phyloP scores from a whole-genome alignment of 2,797 vertebrate genomes.

The Buphagus erythrorhynchus region DNA sequence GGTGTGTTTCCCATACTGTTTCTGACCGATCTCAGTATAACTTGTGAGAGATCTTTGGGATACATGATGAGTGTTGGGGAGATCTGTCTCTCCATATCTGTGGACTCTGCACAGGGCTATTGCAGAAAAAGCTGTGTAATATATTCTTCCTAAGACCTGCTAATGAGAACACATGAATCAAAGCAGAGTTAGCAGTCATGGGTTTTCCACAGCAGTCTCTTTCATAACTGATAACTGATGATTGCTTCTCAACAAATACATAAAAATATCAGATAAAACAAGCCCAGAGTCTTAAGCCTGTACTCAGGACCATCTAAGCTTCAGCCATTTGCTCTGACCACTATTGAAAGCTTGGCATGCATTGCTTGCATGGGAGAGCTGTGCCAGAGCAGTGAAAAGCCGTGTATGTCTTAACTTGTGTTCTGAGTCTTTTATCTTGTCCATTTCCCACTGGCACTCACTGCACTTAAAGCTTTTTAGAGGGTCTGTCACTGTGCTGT shows the following conservation, averaged over 20 bases:
- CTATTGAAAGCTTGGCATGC: not conserved
- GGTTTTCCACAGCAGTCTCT: not conserved
- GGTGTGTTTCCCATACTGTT: not conserved
- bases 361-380: not conserved
- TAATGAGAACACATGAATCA: not conserved
- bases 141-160: not conserved
- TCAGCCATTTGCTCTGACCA: not conserved
- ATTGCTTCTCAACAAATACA: not conserved
- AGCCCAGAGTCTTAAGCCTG: not conserved
- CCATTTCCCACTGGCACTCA: not conserved
- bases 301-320: not conserved
- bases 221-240: not conserved
- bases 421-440: not conserved
- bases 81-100: not conserved
- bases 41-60: not conserved
- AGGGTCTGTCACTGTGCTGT: not conserved
- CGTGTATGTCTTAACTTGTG: not conserved
- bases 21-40: not conserved
- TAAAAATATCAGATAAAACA: not conserved
- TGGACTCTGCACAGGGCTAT: not conserved
- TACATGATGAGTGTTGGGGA: not conserved
- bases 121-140: not conserved
- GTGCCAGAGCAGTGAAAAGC: not conserved
- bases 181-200: not conserved
- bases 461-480: not conserved